Base-by-base conservation (phyloP, 2,113 vertebrate species). In the Lagopus muta region DNA sequence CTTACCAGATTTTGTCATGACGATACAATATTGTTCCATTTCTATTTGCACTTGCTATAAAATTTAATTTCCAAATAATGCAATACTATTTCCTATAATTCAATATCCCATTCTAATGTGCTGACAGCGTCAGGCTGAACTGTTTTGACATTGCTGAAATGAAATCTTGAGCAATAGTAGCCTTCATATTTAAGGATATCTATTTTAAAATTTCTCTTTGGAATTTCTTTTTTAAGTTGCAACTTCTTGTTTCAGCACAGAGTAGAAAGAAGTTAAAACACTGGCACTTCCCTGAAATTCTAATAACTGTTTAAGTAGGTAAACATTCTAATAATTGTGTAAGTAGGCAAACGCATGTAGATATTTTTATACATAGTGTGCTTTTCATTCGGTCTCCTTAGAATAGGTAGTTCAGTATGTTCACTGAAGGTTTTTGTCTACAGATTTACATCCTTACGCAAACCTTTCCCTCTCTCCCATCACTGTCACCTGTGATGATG, bases 51-150 rank as follows among this genome's bases (percentile, higher is more conserved):
- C 52, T 71, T 91, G 38, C 67, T 92, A 72, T 61, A 91, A 89
- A 70, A 81, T 42, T 75, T 89, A 55, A 71, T 82, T 92, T 95
- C 65, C 81, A 81, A 92, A 81, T 80, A 89, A 92, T 64, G 8
- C 5, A 55, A 71, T 80, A 82, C 64, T 71, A n/a, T 55, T 87
- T 85, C 32, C 64, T 71, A 16, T 87, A 86, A 79, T 57, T 92
- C 69, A 91, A 34, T 93, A 71, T 67, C n/a, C 40, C 25, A 91
- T 91, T 82, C 28, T 50, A 73, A 72, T 48, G 22, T 30, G 11
- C 43, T 38, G 43, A 76, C 14, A 81, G n/a, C 43, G 38, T 88
- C 78, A 85, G 64, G 25, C 20, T 73, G 50, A 93, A 87, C n/a
- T 77, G 21, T 77, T 96, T 74, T 86, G 67, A 74, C 72, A 57